These are phyloP conservation scores for Euura saliciscinereae DNA, from an alignment of 1,140 invertebrate species.

Conservation along the genomic window DNA sequence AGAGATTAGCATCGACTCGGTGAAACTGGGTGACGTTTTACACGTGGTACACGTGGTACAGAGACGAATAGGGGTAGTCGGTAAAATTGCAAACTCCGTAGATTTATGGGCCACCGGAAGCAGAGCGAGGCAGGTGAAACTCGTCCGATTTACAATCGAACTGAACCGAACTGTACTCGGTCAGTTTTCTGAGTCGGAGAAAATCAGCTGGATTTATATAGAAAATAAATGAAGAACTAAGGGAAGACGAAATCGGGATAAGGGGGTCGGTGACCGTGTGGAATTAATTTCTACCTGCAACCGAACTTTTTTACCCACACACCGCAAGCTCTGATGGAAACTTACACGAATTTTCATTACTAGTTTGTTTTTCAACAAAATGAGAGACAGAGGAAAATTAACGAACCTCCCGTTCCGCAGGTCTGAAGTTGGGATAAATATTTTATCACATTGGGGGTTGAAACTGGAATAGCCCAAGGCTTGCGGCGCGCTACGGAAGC, in stretches of 20 bases:
- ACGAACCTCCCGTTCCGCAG: neutral
- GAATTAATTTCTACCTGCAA: too few relatives aligned
- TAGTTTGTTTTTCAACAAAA: neutral
- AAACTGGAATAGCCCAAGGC: neutral
- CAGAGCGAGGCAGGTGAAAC: neutral
- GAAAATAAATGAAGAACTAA: too few relatives aligned
- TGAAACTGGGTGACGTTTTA: conserved; percentile 10
- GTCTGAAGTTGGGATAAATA: neutral
- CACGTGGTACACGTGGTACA: conserved; percentile 5
- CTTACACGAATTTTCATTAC: too few relatives aligned
- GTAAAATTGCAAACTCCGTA: conserved; percentile 43
- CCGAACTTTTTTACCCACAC: too few relatives aligned
- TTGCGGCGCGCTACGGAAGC: neutral
- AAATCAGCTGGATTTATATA: too few relatives aligned
- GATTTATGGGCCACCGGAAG: conserved; percentile 34
- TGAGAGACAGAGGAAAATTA: neutral
- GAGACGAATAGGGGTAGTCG: conserved; percentile 38
- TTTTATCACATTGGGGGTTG: neutral
- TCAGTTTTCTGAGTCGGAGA: too few relatives aligned
- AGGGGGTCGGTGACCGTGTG: too few relatives aligned
- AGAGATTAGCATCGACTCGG: conserved; percentile 39
- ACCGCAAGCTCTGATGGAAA: too few relatives aligned
- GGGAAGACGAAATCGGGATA: too few relatives aligned
- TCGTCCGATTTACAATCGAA: neutral
- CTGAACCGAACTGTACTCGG: too few relatives aligned